Evolutionary conservation across 2,113 vertebrate genomes (phyloP), one percentile per base, ranked within the genome.

Genomic region (Aix galericulata): DNA sequence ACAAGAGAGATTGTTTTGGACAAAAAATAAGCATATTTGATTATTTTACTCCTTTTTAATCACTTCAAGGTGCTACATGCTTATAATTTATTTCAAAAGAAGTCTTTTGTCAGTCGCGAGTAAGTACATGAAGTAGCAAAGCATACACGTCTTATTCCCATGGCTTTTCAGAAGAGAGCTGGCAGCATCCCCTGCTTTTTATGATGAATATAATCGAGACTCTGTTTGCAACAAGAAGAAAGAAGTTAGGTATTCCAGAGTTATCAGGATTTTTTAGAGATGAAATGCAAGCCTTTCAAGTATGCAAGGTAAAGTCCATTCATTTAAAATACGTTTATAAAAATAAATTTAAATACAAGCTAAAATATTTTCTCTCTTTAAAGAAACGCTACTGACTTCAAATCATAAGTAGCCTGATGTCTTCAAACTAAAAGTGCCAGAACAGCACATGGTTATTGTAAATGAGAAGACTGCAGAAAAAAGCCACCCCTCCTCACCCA

Each of bases 351-450:
- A 52, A 52, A 25, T 52, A 52, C 50, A 25, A 26, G 50, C 13
- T 52, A 52, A 52, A 52, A 52, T 25, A 25, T 52, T 52, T 52
- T 52, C 12, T 52, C 58, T 82, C 44, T 79, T 84, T 66, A 36
- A 79, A 79, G 66, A 76, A 6, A 13, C 9, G 32, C 31, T 82
- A 17, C 58, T 36, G 69, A 50, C 48, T 91, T 84, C 5, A 13
- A 6, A 22, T 26, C n/a, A 36, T 29, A 83, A 56, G 82, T 88
- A 76, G 29, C 64, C 88, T 69, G 18, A 12, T 66, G 25, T 58
- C 40, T 89, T 93, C 68, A 82, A 89, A 86, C 64, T 53, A 52
- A 60, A 94, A 91, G 40, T 94, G 62, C 73, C 44, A 72, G 77
- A 83, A 55, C 42, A 81, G 55, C 55, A 62, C 68, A 40, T 2